A percentile compares a stretch with the other conserved stretches of the same genome.
Evolutionary conservation across 1,140 invertebrate species (phyloP).

Genomic region (Drosophila simulans): DNA sequence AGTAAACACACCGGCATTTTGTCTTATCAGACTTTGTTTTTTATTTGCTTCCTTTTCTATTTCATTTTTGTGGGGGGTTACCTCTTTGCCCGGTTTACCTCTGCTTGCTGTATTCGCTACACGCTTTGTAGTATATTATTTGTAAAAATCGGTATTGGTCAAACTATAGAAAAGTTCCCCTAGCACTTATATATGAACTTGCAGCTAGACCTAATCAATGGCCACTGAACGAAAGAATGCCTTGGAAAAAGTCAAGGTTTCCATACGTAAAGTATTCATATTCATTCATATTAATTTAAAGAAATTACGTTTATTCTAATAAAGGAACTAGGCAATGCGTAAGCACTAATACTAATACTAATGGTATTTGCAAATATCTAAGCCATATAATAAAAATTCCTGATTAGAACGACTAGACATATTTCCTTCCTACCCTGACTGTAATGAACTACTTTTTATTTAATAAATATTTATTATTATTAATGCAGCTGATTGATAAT

Average conservation of each 20-base stretch:
- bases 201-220: background rate
- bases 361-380: background rate
- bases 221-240: background rate
- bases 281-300: background rate
- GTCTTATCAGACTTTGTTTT: conserved; percentile 59
- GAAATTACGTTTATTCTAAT: background rate
- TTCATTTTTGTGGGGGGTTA: conserved; percentile 13
- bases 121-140: conserved; percentile 14
- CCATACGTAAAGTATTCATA: too few species aligned
- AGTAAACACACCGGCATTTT: conserved; percentile 72
- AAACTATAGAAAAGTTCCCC: conserved; percentile 2
- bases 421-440: too few species aligned
- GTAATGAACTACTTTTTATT: background rate
- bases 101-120: background rate
- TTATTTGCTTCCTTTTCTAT: conserved; percentile 27
- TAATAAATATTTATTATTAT: background rate
- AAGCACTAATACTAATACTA: too few species aligned
- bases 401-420: conserved; percentile 8
- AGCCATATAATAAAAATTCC: background rate
- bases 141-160: conserved; percentile 2
- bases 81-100: conserved; percentile 13
- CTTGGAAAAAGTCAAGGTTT: too few species aligned
- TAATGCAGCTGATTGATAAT: too few species aligned
- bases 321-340: background rate
- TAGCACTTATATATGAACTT: too few species aligned